A percentile compares a stretch with the other conserved stretches of the same genome.
Conservation (phyloP, 2,797 vertebrate genomes). For the Gastrophryne carolinensis region DNA sequence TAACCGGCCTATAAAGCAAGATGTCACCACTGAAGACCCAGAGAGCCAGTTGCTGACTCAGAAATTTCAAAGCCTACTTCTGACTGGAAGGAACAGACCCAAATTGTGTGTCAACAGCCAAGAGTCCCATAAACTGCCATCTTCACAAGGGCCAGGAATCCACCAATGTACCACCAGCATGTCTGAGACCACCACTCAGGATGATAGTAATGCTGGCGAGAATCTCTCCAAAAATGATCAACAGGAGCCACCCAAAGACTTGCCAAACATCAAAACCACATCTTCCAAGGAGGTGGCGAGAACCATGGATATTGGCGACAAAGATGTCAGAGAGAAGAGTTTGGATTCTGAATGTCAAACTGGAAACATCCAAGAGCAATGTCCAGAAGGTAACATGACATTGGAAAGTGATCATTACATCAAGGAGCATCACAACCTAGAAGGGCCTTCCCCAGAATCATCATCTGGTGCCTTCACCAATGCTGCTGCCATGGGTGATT, state of each 20-base stretch:
- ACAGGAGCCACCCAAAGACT: neutral
- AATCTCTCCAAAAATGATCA: neutral
- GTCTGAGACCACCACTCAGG: neutral
- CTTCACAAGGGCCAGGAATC: neutral
- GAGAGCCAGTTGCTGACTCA: neutral
- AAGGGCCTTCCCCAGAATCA: neutral
- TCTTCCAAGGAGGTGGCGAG: neutral
- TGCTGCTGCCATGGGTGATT: too few species aligned
- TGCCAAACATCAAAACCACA: neutral
- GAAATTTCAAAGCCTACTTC: neutral
- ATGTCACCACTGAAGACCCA: neutral
- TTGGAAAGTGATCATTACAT: neutral
- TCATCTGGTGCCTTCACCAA: neutral
- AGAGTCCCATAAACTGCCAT: neutral
- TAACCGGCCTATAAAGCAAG: neutral
- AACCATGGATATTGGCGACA: neutral
- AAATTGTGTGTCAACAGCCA: neutral
- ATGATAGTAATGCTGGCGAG: neutral
- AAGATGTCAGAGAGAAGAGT: fast-evolving
- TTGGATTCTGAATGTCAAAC: neutral
- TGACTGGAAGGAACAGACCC: neutral
- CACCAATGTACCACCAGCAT: neutral
- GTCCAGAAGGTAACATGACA: neutral
- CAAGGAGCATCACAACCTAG: neutral
- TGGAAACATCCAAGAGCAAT: neutral